Evolutionary conservation across 2,888 invertebrate genomes (phyloP).

Genomic region (Dicyrtomina minuta): DNA sequence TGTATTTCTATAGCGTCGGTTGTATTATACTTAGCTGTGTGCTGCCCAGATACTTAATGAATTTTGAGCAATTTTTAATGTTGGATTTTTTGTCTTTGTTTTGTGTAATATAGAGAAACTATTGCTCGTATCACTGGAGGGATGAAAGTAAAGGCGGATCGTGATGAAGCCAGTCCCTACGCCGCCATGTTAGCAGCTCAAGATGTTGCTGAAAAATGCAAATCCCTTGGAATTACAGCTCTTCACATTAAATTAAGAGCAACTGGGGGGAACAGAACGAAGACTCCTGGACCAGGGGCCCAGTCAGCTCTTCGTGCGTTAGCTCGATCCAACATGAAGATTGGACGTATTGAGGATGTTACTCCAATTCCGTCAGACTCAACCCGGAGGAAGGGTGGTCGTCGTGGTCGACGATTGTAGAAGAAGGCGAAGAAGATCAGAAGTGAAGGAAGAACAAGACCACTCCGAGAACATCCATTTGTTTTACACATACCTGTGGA

Average conservation of each 20-base stretch:
- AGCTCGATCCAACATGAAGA: slow-evolving; percentile 98
- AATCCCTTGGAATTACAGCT: slow-evolving; percentile 93
- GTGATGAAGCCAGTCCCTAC: slow-evolving; percentile 99
- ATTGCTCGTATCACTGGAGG: slow-evolving; percentile 40
- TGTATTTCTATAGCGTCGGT: too few species aligned
- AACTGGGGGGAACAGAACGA: slow-evolving; percentile 97
- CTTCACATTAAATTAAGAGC: slow-evolving; percentile 97
- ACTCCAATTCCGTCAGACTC: slow-evolving; percentile 99
- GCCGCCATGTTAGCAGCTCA: slow-evolving; percentile 97
- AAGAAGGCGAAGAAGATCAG: too few species aligned
- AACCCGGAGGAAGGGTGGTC: slow-evolving; percentile 99
- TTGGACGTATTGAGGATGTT: slow-evolving; percentile 98
- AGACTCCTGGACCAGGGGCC: slow-evolving; percentile 98
- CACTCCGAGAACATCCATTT: too few species aligned
- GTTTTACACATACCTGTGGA: too few species aligned
- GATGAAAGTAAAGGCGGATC: slow-evolving; percentile 87
- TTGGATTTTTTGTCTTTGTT: background rate
- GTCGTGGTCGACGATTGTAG: slow-evolving; percentile 98
- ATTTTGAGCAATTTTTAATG: too few species aligned
- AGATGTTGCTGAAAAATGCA: slow-evolving; percentile 99
- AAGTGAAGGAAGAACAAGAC: too few species aligned
- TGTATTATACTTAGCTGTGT: too few species aligned
- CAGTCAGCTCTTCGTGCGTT: slow-evolving; percentile 96
- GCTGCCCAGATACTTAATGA: too few species aligned
- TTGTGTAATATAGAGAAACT: slow-evolving; percentile 37